These are phyloP conservation scores for Microctonus brassicae DNA, from an alignment of 2,888 invertebrate species.

Conservation along the genomic window DNA sequence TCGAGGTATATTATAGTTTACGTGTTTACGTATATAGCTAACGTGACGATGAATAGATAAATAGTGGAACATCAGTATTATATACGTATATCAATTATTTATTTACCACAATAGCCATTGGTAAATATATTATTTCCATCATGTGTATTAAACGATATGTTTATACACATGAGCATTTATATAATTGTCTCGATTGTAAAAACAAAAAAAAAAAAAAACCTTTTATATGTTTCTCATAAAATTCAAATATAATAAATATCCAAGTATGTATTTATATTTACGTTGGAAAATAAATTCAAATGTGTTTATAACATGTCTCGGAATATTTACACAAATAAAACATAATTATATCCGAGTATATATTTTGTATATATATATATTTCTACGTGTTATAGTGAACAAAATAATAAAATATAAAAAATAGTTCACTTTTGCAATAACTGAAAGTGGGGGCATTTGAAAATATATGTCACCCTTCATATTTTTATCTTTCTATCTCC, in stretches of 20 bases:
- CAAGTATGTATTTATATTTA: neutral
- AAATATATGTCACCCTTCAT: slow-evolving; percentile 60
- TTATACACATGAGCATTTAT: neutral
- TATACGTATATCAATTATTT: slow-evolving; percentile 28
- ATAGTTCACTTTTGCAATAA: slow-evolving; percentile 51
- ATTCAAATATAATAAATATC: neutral
- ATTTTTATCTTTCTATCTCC: slow-evolving; percentile 31
- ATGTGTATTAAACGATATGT: slow-evolving; percentile 19
- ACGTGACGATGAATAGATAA: slow-evolving; percentile 35
- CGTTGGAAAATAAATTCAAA: neutral
- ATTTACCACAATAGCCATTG: slow-evolving; percentile 31
- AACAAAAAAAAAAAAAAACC: neutral
- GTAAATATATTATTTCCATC: slow-evolving; percentile 12
- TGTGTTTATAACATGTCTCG: neutral
- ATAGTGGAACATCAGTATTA: slow-evolving; percentile 10
- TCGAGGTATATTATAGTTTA: slow-evolving; percentile 13
- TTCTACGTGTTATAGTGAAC: no score
- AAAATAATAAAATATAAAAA: no score
- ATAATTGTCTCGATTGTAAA: neutral
- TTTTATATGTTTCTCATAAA: slow-evolving; percentile 2
- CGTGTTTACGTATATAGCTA: slow-evolving; percentile 22
- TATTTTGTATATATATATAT: slow-evolving; percentile 6
- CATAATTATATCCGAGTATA: neutral
- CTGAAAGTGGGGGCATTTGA: no score
- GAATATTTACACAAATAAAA: neutral